Percentiles rank a stretch among this genome's conserved stretches.
These are phyloP conservation scores for Climacteris rufus DNA, from an alignment of 2,113 vertebrate species.

Conservation along the genomic window DNA sequence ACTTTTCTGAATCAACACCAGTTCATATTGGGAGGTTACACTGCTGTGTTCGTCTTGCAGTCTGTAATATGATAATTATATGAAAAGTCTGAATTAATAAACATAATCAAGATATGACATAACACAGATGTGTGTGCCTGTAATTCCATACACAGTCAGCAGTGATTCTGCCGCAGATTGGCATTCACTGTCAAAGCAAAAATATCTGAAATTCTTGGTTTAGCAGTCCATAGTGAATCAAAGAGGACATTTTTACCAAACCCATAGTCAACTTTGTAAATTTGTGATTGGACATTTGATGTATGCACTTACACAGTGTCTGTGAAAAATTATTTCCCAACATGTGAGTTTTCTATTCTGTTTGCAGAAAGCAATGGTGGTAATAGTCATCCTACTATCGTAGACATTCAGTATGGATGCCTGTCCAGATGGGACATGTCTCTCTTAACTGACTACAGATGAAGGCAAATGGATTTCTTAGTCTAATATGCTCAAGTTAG, in stretches of 20 bases:
- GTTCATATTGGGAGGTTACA: neutral
- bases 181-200: neutral
- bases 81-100: neutral
- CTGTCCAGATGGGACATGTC: neutral
- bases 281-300: neutral
- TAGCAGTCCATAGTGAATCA: neutral
- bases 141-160: neutral
- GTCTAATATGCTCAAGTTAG: neutral
- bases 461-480: neutral
- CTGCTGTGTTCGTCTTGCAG: neutral
- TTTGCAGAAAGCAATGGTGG: neutral
- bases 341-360: neutral
- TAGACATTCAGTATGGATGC: neutral
- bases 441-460: neutral
- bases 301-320: neutral
- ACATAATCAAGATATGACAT: neutral
- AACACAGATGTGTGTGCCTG: neutral
- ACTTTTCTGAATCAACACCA: neutral
- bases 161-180: neutral
- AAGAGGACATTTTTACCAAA: neutral
- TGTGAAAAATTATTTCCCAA: neutral
- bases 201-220: neutral
- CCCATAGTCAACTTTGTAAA: fast-evolving
- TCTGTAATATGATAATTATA: neutral
- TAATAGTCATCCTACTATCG: neutral